Percentiles rank a stretch among this genome's conserved stretches.
Evolutionary conservation across 2,888 invertebrate species (phyloP).

Genomic region (Acanthococcus lagerstroemiae): DNA sequence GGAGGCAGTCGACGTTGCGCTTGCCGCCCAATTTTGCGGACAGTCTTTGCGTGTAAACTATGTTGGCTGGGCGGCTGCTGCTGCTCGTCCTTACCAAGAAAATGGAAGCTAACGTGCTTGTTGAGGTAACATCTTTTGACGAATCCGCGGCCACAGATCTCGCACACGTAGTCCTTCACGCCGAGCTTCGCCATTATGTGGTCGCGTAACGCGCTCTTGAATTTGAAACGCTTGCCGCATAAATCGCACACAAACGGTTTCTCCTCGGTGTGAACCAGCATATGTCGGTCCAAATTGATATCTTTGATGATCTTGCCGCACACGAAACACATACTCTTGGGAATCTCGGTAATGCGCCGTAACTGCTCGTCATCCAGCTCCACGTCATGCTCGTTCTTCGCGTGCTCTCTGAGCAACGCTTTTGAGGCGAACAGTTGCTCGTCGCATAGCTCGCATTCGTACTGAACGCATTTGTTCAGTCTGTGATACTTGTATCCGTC

Average conservation of each 20-base stretch:
- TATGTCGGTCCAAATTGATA: slow-evolving; percentile 15
- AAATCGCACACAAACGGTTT: slow-evolving; percentile 12
- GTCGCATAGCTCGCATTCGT: background rate
- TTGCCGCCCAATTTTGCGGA: too few relatives aligned
- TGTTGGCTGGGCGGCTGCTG: too few relatives aligned
- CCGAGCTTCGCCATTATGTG: slow-evolving; percentile 14
- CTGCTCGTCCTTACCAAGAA: too few relatives aligned
- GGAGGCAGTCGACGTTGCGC: background rate
- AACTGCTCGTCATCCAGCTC: background rate
- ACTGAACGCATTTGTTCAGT: slow-evolving; percentile 3
- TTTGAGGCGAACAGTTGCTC: background rate
- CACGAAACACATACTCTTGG: slow-evolving; percentile 10
- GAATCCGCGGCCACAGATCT: slow-evolving; percentile 18
- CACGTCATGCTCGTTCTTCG: background rate
- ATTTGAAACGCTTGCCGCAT: slow-evolving; percentile 24
- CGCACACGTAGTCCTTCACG: slow-evolving; percentile 21
- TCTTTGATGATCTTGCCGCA: slow-evolving; percentile 22
- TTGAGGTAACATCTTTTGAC: slow-evolving; percentile 16
- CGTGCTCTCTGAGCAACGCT: background rate
- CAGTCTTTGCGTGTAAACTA: too few relatives aligned
- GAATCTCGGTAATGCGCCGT: background rate
- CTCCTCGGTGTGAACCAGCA: slow-evolving; percentile 15
- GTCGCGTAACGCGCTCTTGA: slow-evolving; percentile 12
- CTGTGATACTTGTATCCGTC: slow-evolving; percentile 15
- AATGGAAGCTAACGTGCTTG: slow-evolving; percentile 9